These are phyloP conservation scores for Hemicordylus capensis DNA, from an alignment of 2,113 vertebrate species.

Conservation along the genomic window DNA sequence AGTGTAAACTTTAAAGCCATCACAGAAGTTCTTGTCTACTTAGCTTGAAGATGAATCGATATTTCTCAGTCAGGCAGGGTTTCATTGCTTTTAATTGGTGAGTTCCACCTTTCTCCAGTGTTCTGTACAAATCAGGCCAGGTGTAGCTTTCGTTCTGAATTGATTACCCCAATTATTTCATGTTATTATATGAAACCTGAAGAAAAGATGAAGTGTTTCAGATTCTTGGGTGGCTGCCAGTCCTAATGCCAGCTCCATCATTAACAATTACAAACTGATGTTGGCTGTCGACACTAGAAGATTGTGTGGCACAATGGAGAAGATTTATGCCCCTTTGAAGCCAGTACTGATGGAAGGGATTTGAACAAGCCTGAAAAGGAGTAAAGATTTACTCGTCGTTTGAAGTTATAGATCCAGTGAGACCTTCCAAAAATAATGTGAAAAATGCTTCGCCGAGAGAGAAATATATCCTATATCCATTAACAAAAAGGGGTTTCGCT, in stretches of 20 bases:
- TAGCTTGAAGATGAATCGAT: conserved; percentile 11
- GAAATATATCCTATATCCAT: conserved; percentile 43
- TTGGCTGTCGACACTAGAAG: conserved; percentile 33
- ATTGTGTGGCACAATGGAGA: conserved; percentile 43
- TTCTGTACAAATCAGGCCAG: conserved; percentile 57
- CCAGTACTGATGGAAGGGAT: conserved; percentile 58
- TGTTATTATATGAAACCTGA: conserved; percentile 53
- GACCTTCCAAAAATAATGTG: conserved; percentile 38
- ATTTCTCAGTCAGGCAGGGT: conserved; percentile 22
- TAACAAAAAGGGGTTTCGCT: conserved; percentile 5
- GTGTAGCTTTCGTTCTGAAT: conserved; percentile 26
- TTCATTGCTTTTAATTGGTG: background rate
- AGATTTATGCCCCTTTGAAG: conserved; percentile 59
- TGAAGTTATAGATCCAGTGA: conserved; percentile 42
- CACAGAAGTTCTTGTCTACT: conserved; percentile 1
- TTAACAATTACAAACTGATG: conserved; percentile 62
- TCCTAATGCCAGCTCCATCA: conserved; percentile 38
- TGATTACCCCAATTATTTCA: conserved; percentile 57
- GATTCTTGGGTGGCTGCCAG: conserved; percentile 47
- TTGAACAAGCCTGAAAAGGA: conserved; percentile 54
- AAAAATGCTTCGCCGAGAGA: conserved; percentile 34
- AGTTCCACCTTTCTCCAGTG: conserved; percentile 16
- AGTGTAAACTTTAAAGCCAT: conserved; percentile 10
- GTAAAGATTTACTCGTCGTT: conserved; percentile 53
- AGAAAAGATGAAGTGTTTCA: conserved; percentile 50